Percentiles rank a stretch among this genome's conserved stretches.
Conservation (phyloP, 2,888 invertebrate genomes). For the Netelia virgata region DNA sequence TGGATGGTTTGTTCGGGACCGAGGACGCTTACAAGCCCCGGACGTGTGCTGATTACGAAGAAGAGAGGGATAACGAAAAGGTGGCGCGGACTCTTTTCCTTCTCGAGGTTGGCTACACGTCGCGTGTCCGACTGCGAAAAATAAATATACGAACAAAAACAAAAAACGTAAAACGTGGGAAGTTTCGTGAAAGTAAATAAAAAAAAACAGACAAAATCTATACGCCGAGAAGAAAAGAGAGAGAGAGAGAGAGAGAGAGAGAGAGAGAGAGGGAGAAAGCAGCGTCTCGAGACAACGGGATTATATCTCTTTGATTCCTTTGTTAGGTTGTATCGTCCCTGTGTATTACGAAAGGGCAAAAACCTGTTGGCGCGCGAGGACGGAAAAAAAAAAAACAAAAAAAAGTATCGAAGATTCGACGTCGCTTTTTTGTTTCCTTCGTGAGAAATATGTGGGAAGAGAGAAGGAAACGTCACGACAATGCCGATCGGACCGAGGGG, state of each 20-base stretch:
- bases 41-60: constrained; percentile 79
- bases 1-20: constrained; percentile 79
- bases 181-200: constrained; percentile 38
- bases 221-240: not conserved
- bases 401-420: not conserved
- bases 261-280: not conserved
- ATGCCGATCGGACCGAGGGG: constrained; percentile 8
- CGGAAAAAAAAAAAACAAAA: not conserved
- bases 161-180: constrained; percentile 36
- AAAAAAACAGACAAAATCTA: not conserved
- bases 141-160: constrained; percentile 27
- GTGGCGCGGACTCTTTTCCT: constrained; percentile 18
- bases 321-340: not conserved
- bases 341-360: constrained; percentile 18
- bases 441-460: constrained; percentile 14
- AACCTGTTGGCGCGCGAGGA: constrained; percentile 30
- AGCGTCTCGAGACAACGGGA: constrained; percentile 38
- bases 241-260: constrained; percentile 14
- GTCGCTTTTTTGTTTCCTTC: not conserved
- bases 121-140: constrained; percentile 17
- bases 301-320: constrained; percentile 40
- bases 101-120: constrained; percentile 26
- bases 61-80: not conserved
- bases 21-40: constrained; percentile 76
- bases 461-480: no score